Evolutionary conservation across 2,113 vertebrate genomes (phyloP), one percentile per base, ranked within the genome.

Genomic region (Okapia johnstoni): DNA sequence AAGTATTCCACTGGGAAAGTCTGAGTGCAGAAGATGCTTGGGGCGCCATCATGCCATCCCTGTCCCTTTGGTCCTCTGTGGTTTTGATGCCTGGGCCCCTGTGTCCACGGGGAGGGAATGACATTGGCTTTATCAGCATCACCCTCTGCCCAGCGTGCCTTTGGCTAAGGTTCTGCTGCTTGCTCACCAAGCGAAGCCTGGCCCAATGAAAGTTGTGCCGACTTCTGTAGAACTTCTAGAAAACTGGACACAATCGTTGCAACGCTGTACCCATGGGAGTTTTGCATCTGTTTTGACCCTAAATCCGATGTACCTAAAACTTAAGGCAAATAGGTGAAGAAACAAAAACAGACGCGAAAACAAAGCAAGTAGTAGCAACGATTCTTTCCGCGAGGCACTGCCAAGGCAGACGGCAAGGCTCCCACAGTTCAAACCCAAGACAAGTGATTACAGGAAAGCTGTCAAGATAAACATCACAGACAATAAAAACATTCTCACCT

Each of bases 401-500:
- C 76, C 96, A 86, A 57, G 83, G 58, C 90, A 86, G 13, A 86
- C 54, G 46, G 11, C 40, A 46, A 70, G n/a, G 50, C 81, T 95
- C 95, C 85, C 97, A 83, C 26, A 86, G 36, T 12, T 61, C 70
- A 95, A 73, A 61, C 54, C 81, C n/a, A 23, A 94, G 95, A 88
- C 40, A 63, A 26, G 21, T n/a, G 61, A 93, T 97, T 93, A 97
- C 88, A 95, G 57, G 79, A 57, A 93, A 94, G 63, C 84, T 73
- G 70, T 93, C 93, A 77, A 88, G 96, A 85, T 70, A 95, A 95
- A 94, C 83, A 70, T 87, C 52, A 30, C 7, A 6, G 43, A 55
- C 46, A 61, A 88, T 57, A 66, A 60, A 93, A 97, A 77, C 58
- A 33, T 76, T 79, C 93, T 96, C 87, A 97, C 91, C 91, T 84